Base-by-base conservation (phyloP, 2,888 invertebrate genomes). In the Dryobotodes eremita region DNA sequence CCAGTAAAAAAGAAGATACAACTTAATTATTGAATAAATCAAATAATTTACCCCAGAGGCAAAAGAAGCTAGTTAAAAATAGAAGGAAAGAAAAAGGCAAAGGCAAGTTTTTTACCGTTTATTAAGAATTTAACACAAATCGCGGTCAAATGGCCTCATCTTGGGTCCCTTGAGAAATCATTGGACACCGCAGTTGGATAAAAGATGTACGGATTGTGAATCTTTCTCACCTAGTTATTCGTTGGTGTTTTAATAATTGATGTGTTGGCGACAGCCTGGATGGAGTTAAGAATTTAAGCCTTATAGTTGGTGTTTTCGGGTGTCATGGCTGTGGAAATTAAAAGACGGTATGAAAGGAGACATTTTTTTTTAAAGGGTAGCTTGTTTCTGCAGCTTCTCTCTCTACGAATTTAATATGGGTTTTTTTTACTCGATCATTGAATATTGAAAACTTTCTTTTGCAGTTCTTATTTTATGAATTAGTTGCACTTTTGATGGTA, bases 71-170 rank as follows among this genome's bases (percentile, higher is more conserved):
- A 86, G 53, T 86, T 83, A 86, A 85, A 88, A 82, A 80, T 80
- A 82, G 86, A 83, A 80, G 79, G 77, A 64, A 80, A 75, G 66
- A 62, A 77, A 79, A 61, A 64, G 68, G 46, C 36, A 50, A 7
- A 82, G 79, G 53, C 20, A 69, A 76, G 70, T 70, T 84, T 88
- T 92, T 92, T 88, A 89, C 88, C 87, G 90, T 91, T 90, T 85
- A 91, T 93, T 91, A 93, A 93, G 89, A 92, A 94, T 94, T 92
- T 90, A 94, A 89, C 89, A 86, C 84, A 88, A 89, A 89, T 89
- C 80, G 90, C 89, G 92, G 94, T 92, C 91, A 89, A 91, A 89
- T 89, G 83, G 85, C 73, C 48, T 69, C 79, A 77, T 81, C 74
- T 69, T 23, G 59, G 36, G 73, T 90, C 92, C 92, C 88, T 70